These are phyloP conservation scores for Gobionotothen gibberifrons DNA, from an alignment of 2,797 vertebrate species.

Conservation along the genomic window DNA sequence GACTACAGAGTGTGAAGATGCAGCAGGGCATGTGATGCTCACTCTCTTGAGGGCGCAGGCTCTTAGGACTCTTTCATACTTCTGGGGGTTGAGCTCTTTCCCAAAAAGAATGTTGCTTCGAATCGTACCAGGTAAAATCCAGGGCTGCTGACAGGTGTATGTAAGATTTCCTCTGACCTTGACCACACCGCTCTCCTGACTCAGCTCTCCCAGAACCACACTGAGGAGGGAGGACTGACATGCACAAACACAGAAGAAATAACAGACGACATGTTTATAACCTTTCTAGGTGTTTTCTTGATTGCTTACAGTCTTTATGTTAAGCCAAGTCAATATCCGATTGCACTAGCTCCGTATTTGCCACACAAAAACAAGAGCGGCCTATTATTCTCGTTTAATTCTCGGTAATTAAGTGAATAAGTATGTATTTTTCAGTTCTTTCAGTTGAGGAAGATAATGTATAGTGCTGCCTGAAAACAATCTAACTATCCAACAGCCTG, in stretches of 20 bases:
- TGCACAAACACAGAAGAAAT: constrained; percentile 25
- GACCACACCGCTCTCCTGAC: constrained; percentile 86
- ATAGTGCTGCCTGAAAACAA: neutral
- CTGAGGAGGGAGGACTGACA: constrained; percentile 92
- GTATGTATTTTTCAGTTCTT: neutral
- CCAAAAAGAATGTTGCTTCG: constrained; percentile 97
- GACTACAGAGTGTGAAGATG: neutral
- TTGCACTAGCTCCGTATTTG: neutral
- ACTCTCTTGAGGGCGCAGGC: constrained; percentile 95
- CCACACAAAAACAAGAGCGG: too few relatives aligned
- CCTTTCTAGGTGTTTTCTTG: neutral
- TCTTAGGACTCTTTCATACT: constrained; percentile 90
- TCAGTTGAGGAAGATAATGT: neutral
- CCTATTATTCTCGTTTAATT: neutral
- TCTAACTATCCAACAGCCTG: neutral
- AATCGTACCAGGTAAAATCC: constrained; percentile 96
- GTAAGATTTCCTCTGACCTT: constrained; percentile 88
- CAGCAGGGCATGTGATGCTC: constrained; percentile 51
- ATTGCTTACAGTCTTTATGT: too few relatives aligned
- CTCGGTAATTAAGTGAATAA: neutral
- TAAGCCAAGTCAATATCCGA: neutral
- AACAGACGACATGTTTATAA: neutral
- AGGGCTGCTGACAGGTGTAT: constrained; percentile 94
- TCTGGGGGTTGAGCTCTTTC: constrained; percentile 89
- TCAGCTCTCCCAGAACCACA: constrained; percentile 90